phyloP scores from a whole-genome alignment of 1,140 invertebrate species.

The Sinella curviseta region DNA sequence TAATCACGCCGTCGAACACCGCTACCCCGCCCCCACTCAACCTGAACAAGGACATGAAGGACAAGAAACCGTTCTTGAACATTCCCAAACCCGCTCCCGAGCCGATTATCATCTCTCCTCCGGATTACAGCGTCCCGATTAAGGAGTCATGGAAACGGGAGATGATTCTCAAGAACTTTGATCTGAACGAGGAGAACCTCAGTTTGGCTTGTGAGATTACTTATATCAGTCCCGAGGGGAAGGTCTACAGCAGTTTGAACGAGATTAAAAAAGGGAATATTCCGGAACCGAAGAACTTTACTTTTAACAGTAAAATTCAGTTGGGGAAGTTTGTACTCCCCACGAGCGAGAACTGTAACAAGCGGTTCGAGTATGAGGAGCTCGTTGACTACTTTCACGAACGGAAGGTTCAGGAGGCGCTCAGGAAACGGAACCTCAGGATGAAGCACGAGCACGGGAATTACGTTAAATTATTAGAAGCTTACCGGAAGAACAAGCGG shows the following conservation, averaged over 20 bases:
- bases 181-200: constrained; percentile 72
- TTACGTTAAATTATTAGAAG: constrained; percentile 36
- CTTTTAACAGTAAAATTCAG: background rate
- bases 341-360: background rate
- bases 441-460: constrained; percentile 41
- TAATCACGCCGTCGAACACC: background rate
- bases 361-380: background rate
- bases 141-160: constrained; percentile 85
- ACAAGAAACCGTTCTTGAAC: background rate
- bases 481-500: constrained; percentile 81
- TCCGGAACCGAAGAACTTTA: background rate
- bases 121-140: constrained; percentile 70
- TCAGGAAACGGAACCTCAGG: constrained; percentile 39
- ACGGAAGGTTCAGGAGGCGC: constrained; percentile 56
- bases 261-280: constrained; percentile 6
- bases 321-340: background rate
- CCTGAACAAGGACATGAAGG: background rate
- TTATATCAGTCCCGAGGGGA: constrained; percentile 83
- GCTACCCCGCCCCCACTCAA: background rate
- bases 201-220: constrained; percentile 77
- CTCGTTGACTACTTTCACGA: constrained; percentile 38
- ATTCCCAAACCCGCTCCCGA: constrained; percentile 22
- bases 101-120: constrained; percentile 24
- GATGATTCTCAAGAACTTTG: constrained; percentile 61
- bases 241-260: constrained; percentile 62